Conservation (phyloP, 1,140 invertebrate genomes). For the Drosophila jambulina region DNA sequence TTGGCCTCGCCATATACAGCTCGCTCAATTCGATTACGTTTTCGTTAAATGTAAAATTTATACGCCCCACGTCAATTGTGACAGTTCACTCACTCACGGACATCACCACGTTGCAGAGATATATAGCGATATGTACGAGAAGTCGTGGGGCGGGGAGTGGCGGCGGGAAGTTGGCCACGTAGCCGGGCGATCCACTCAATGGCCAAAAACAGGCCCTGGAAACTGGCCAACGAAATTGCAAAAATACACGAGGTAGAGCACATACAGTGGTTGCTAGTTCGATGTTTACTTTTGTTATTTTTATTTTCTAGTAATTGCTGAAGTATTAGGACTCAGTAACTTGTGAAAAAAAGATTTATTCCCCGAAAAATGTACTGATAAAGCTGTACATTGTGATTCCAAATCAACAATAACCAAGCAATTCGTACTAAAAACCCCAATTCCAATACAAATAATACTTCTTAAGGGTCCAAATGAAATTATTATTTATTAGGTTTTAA, state of each 20-base stretch:
- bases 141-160: background rate
- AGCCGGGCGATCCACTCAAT: conserved; percentile 52
- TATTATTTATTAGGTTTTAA: background rate
- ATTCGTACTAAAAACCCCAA: background rate
- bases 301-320: background rate
- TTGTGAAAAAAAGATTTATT: background rate
- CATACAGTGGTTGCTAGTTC: conserved; percentile 48
- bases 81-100: conserved; percentile 81
- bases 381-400: background rate
- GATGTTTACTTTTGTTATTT: background rate
- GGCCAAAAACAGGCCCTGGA: conserved; percentile 53
- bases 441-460: background rate
- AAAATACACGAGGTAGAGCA: conserved; percentile 55
- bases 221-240: conserved; percentile 62
- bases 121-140: conserved; percentile 19
- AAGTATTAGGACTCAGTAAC: background rate
- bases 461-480: too few species aligned
- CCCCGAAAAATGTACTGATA: background rate
- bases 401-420: background rate
- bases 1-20: conserved; percentile 72
- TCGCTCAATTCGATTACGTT: conserved; percentile 82
- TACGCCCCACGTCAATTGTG: conserved; percentile 83
- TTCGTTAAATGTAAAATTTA: conserved; percentile 84
- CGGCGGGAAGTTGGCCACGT: conserved; percentile 18
- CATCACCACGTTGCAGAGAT: conserved; percentile 36